Base-by-base conservation (phyloP, 2,797 vertebrate genomes). In the Sitta carolinensis region DNA sequence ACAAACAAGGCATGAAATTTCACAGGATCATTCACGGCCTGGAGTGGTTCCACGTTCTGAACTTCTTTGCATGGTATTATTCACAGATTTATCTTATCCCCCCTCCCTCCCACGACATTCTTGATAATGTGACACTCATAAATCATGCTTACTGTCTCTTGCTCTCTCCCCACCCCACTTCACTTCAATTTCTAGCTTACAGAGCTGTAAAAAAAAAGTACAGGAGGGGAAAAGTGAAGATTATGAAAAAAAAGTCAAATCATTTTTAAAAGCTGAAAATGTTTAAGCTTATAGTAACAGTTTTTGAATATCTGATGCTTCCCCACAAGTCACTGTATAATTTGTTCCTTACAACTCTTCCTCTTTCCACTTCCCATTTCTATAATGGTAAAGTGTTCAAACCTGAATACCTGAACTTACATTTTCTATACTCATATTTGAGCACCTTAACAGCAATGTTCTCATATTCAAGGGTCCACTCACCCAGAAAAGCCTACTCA, bases 1-100 rank as follows among this genome's bases (percentile, higher is more conserved):
- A 95, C 43, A 93, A 92, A 80, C n/a, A 93, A 80, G 54, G 54
- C 68, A 80, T 18, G 7, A 78, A 88, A 77, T 64, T 72, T 83
- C 13, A 83, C 75, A 81, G 68, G 79, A 87, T 62, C 63, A 67
- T 51, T 50, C 23, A 5, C 7, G 27, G 68, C 11, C 72, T 92
- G 61, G 66, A 88, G 20, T 38, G 54, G 58, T 68, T 90, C 58
- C 92, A 87, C 7, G 4, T 59, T 87, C 76, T 48, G 79, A 95
- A 86, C 48, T 63, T 81, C 86, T 87, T 16, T 68, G 50, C 36
- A 42, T 8, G 29, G 29, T 86, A 73, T 61, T 91, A 78, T 78
- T 94, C 83, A 94, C 16, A 82, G 55, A 84, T 84, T 63, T 76
- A 69, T 81, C 73, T 84, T 42, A 79, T 12, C 23, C 52, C 30